phyloP scores from a whole-genome alignment of 35 echinoderm and acorn worm genomes.

The Heliocidaris erythrogramma region DNA sequence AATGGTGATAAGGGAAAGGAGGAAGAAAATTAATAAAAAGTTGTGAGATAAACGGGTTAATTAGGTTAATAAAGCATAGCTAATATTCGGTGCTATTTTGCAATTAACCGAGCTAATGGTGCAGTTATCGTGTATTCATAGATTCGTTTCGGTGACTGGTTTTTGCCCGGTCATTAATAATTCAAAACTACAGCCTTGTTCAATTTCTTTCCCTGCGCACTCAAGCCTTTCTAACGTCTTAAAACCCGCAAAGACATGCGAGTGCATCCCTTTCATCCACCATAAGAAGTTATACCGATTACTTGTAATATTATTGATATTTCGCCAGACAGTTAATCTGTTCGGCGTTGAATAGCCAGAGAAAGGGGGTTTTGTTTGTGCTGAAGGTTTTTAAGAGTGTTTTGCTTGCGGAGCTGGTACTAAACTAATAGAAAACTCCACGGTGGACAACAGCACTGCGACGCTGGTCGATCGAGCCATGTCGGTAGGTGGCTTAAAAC shows the following conservation, averaged over 20 bases:
- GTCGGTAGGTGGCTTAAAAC: not conserved
- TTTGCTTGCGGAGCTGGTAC: conserved; percentile 44
- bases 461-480: conserved; percentile 7
- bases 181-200: conserved; percentile 36
- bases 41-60: not conserved
- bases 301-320: conserved; percentile 41
- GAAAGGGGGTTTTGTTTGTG: conserved; percentile 32
- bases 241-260: not conserved
- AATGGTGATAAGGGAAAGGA: not conserved
- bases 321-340: conserved; percentile 37
- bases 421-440: conserved; percentile 20
- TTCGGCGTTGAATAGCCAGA: not conserved
- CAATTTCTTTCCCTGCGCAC: not conserved
- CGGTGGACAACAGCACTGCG: not conserved
- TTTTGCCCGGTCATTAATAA: conserved; percentile 28
- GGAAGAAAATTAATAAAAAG: not conserved
- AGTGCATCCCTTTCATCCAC: not conserved
- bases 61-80: not conserved
- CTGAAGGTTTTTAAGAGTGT: conserved; percentile 43
- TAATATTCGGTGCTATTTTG: not conserved
- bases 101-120: conserved; percentile 27
- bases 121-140: conserved; percentile 5
- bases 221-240: conserved; percentile 27
- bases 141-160: conserved; percentile 37
- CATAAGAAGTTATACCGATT: conserved; percentile 24